Evolutionary conservation across 1,140 invertebrate species (phyloP), one percentile per base, ranked within the genome.

Genomic region (Caenorhabditis latens): DNA sequence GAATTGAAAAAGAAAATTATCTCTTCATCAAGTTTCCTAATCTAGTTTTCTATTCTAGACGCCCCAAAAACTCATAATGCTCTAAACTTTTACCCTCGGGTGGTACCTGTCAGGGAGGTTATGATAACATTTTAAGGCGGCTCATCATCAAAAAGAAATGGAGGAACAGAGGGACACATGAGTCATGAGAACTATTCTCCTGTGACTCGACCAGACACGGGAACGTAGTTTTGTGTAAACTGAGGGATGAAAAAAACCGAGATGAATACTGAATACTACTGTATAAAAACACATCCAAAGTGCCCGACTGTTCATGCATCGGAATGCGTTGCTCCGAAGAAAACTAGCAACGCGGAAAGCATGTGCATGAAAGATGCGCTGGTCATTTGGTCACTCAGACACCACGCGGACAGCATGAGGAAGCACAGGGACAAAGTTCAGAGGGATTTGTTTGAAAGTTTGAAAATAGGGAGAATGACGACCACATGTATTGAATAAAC

Each of bases 41-140:
- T 79, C 53, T 79, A 14, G 5, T 48, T 75, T 48, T 21, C 19
- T n/a, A 79, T 4, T 79, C 46, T n/a, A n/a, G n/a, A n/a, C 43
- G 19, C 21, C 9, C 32, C 71, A 13, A 16, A 50, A 16, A 48
- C n/a, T 71, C 65, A 46, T 71, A 63, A 19, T 58, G 61, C n/a
- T n/a, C 3, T 14, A 14, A 65, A 63, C 43, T 71, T 19, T 71
- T 53, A 53, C 50, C 9, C 9, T n/a, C 19, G 40, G 61, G 32
- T 71, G 67, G 67, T 19, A 46, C 40, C 71, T 16, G 0, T 19
- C 11, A 46, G 71, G 46, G 7, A 32, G 21, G 43, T 32, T 50
- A 50, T 79, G 40, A 79, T 50, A 79, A 79, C 71, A 79, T 79
- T 79, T 79, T 24, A 79, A 11, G 46, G 5, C n/a, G 71, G 43